Percentiles rank a stretch among this genome's conserved stretches.
Conservation (phyloP, 1,140 invertebrate species). For the Chymomyza costata region DNA sequence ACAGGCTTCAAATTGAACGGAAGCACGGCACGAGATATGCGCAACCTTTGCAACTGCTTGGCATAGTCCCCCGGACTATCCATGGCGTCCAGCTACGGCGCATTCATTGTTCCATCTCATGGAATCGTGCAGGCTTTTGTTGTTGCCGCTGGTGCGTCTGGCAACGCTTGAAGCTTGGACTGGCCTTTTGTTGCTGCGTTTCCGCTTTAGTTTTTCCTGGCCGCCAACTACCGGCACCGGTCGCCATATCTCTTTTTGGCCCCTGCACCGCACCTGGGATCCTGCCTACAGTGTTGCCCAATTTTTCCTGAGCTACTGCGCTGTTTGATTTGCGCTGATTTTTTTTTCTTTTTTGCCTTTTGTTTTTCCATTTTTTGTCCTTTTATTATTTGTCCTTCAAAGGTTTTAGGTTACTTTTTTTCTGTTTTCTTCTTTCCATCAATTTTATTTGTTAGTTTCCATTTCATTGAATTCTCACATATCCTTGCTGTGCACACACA, state of each 20-base stretch:
- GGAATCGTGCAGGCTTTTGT: conserved; percentile 53
- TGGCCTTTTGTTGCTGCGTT: conserved; percentile 62
- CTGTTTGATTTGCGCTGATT: conserved; percentile 67
- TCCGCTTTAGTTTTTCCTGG: conserved; percentile 46
- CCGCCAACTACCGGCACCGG: background rate
- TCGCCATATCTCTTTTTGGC: background rate
- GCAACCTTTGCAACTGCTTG: conserved; percentile 24
- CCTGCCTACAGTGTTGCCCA: conserved; percentile 40
- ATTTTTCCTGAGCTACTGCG: conserved; percentile 63
- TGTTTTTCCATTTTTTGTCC: conserved; percentile 2
- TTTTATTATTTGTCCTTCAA: conserved; percentile 50
- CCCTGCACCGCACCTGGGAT: conserved; percentile 19
- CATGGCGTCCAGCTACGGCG: conserved; percentile 34
- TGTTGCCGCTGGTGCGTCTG: conserved; percentile 38
- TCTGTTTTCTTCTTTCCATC: conserved; percentile 33
- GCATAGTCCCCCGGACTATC: conserved; percentile 26
- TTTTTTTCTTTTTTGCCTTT: conserved; percentile 30
- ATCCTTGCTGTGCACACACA: conserved; percentile 50
- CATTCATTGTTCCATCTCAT: conserved; percentile 66
- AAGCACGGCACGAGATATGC: conserved; percentile 63
- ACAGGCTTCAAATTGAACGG: conserved; percentile 72
- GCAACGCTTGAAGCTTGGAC: background rate
- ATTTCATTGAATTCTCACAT: conserved; percentile 73
- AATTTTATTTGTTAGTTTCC: conserved; percentile 73
- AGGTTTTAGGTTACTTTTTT: conserved; percentile 33